Percentiles rank a stretch among this genome's conserved stretches.
phyloP scores from a whole-genome alignment of 2,888 invertebrate genomes.

The Platerodrilus igneus region DNA sequence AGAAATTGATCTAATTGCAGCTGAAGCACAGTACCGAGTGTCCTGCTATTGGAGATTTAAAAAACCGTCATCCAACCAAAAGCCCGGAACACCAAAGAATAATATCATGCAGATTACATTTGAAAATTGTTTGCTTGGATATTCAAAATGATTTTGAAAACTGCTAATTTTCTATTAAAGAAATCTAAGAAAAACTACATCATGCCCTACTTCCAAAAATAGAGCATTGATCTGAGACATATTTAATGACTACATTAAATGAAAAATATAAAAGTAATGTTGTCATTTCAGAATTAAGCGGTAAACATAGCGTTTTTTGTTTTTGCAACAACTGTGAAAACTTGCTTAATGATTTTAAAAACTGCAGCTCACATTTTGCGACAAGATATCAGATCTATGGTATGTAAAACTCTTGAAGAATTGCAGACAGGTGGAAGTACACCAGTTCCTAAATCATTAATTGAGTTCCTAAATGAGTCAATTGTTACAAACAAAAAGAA shows the following conservation, averaged over 20 bases:
- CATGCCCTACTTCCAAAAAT: conserved; percentile 7
- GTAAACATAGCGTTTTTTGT: too few species aligned
- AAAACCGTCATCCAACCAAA: conserved; percentile 2
- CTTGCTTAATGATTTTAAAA: too few species aligned
- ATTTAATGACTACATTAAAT: too few species aligned
- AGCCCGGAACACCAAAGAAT: conserved; percentile 2
- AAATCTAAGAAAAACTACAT: conserved; percentile 3
- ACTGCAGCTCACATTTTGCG: too few species aligned
- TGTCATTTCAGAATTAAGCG: too few species aligned
- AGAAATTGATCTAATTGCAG: conserved; percentile 2
- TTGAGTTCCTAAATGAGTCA: conserved; percentile 7
- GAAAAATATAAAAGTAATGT: too few species aligned
- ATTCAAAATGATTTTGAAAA: conserved; percentile 7
- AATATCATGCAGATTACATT: too few species aligned
- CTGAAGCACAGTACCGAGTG: conserved; percentile 1
- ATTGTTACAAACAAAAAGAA: too few species aligned
- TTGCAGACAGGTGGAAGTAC: conserved; percentile 1
- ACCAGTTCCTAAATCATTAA: conserved; percentile 7
- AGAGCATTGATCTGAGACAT: conserved; percentile 2
- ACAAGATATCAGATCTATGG: too few species aligned
- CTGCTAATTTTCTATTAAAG: conserved; percentile 6
- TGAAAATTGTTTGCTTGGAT: conserved; percentile 4
- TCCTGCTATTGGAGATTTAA: conserved; percentile 2
- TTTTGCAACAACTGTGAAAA: too few species aligned
- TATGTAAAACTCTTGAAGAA: too few species aligned